Conservation (phyloP, 2,113 vertebrate genomes). For the Austrofundulus limnaeus region DNA sequence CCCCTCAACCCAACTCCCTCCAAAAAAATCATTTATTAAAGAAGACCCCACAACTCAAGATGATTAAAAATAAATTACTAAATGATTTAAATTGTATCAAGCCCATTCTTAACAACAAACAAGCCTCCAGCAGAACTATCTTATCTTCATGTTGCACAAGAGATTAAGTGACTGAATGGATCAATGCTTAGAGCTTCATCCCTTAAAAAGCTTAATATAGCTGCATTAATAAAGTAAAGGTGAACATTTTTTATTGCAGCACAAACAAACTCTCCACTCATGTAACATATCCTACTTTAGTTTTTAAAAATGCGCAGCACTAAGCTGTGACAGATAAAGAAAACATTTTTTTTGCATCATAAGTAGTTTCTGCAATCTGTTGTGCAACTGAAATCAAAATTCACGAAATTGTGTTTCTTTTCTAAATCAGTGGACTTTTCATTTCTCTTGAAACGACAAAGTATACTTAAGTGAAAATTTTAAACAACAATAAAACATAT, state of each 20-base stretch:
- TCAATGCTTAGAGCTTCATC: background rate
- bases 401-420: background rate
- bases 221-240: background rate
- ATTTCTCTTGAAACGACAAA: background rate
- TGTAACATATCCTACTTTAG: background rate
- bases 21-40: conserved; percentile 35
- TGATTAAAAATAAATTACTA: conserved; percentile 33
- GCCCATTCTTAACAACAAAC: background rate
- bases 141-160: background rate
- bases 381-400: background rate
- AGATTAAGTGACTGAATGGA: background rate
- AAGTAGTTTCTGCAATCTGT: background rate
- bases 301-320: background rate
- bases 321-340: background rate
- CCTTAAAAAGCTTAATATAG: background rate
- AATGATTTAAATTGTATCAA: conserved; percentile 31
- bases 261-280: background rate
- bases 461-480: background rate
- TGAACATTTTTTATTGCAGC: background rate
- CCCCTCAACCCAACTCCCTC: conserved; percentile 11
- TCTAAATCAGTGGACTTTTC: background rate
- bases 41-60: conserved; percentile 14
- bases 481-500: background rate
- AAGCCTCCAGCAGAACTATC: background rate
- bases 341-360: background rate